Evolutionary conservation across 2,888 invertebrate genomes (phyloP).

Genomic region (Watsonalla cultraria): DNA sequence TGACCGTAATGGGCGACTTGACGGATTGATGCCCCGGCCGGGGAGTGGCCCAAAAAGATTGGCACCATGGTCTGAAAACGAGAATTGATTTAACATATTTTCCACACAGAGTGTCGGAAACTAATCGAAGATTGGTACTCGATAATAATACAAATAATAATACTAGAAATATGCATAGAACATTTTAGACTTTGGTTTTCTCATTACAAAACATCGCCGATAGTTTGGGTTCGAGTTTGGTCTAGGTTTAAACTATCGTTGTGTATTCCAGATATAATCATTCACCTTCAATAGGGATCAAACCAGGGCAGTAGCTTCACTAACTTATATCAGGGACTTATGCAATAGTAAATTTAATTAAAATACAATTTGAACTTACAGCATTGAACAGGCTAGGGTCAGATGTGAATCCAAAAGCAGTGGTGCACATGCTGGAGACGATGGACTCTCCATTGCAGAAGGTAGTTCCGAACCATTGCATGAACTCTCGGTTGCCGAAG

Average conservation of each 20-base stretch:
- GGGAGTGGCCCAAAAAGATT: slow-evolving; percentile 38
- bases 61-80: slow-evolving; percentile 46
- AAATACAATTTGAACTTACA: slow-evolving; percentile 20
- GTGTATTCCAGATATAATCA: background rate
- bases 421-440: slow-evolving; percentile 17
- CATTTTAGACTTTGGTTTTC: no score
- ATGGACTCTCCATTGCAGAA: slow-evolving; percentile 16
- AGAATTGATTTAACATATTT: background rate
- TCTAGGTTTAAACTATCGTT: no score
- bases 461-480: slow-evolving; percentile 15
- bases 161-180: no score
- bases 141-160: no score
- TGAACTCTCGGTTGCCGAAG: slow-evolving; percentile 27
- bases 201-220: no score
- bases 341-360: background rate
- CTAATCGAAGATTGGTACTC: no score
- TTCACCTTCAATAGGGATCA: background rate
- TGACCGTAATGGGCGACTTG: slow-evolving; percentile 51
- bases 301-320: background rate
- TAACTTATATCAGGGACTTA: no score
- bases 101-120: no score
- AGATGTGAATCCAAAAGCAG: slow-evolving; percentile 2
- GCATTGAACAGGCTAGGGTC: slow-evolving; percentile 24
- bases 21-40: slow-evolving; percentile 45
- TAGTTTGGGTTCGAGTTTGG: no score